These are phyloP conservation scores for Hylaeus volcanicus DNA, from an alignment of 1,140 invertebrate species.

Conservation along the genomic window DNA sequence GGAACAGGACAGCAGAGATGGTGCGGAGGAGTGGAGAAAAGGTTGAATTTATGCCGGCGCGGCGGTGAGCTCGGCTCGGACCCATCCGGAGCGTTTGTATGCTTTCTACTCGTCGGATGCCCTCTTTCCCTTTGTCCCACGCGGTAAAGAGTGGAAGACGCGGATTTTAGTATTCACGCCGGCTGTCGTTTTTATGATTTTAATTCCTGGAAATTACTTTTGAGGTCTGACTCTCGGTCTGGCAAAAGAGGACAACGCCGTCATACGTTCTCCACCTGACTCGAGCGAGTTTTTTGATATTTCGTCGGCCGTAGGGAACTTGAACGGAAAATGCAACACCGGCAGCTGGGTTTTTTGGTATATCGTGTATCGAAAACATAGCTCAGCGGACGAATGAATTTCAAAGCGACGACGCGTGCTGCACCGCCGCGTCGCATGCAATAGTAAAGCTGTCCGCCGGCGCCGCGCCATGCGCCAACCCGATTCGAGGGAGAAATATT, in stretches of 20 bases:
- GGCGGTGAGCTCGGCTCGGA: constrained; percentile 34
- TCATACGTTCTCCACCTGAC: background rate
- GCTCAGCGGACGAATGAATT: constrained; percentile 33
- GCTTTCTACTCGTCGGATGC: constrained; percentile 31
- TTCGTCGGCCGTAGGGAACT: constrained; percentile 18
- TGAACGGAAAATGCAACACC: constrained; percentile 1
- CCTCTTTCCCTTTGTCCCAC: constrained; percentile 32
- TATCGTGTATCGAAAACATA: constrained; percentile 18
- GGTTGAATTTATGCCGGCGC: constrained; percentile 68
- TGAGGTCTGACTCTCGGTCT: constrained; percentile 23
- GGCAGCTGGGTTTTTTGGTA: background rate
- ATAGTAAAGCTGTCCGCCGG: background rate
- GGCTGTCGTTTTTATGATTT: constrained; percentile 67
- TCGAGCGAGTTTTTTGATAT: constrained; percentile 32
- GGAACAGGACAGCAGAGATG: constrained; percentile 20
- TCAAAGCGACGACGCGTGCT: constrained; percentile 24
- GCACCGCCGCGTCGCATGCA: background rate
- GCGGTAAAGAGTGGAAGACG: constrained; percentile 35
- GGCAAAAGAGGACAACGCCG: constrained; percentile 25
- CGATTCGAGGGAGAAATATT: constrained; percentile 24
- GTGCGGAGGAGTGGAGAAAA: constrained; percentile 62
- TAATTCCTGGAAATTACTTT: constrained; percentile 68
- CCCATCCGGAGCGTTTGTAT: constrained; percentile 31
- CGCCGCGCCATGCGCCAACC: too few relatives aligned
- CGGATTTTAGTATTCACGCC: constrained; percentile 67